phyloP scores from a whole-genome alignment of 2,113 vertebrate genomes.

The Bubalus kerabau region DNA sequence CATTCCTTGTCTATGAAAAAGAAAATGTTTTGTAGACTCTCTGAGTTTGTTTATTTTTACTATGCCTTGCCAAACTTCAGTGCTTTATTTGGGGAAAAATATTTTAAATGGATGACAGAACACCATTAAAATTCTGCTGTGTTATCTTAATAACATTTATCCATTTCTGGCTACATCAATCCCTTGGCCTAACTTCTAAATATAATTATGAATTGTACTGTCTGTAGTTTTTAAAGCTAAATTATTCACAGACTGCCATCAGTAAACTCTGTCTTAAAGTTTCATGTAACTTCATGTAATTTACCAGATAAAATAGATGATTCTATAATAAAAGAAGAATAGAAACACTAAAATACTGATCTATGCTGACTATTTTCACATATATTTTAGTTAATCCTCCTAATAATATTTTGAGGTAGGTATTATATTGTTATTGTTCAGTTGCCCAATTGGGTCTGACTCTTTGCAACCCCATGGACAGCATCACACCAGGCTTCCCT shows the following conservation, averaged over 20 bases:
- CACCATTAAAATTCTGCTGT: background rate
- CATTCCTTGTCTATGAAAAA: background rate
- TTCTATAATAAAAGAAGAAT: background rate
- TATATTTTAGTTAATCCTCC: background rate
- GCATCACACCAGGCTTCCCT: background rate
- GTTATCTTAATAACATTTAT: background rate
- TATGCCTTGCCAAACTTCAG: background rate
- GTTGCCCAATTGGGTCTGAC: background rate
- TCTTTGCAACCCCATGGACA: background rate
- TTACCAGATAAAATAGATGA: background rate
- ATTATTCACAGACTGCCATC: background rate
- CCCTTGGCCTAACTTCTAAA: background rate
- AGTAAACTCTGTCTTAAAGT: background rate
- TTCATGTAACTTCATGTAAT: background rate
- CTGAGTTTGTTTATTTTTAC: constrained; percentile 23
- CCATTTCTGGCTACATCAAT: background rate
- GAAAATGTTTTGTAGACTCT: background rate
- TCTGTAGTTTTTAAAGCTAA: background rate
- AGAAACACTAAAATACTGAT: background rate
- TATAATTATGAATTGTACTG: background rate
- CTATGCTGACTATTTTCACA: background rate
- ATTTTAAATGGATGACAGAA: background rate
- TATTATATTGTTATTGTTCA: background rate
- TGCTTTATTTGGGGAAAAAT: background rate
- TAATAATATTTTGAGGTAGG: background rate